Evolutionary conservation across 2,113 vertebrate species (phyloP).

Genomic region (Pterocles burchelli): DNA sequence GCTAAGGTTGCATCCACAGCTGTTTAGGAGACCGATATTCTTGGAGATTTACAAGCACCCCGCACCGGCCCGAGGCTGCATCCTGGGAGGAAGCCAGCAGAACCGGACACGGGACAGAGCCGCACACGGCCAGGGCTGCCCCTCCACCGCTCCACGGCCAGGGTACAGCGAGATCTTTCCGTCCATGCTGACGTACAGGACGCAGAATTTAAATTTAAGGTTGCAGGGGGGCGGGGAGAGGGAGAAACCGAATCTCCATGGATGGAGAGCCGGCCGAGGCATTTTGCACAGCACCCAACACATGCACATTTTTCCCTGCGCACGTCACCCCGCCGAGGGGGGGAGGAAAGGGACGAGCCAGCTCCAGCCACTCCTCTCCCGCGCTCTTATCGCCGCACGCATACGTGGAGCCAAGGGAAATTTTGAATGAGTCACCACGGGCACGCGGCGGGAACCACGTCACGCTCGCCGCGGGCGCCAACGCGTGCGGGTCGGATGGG

Average conservation of each 20-base stretch:
- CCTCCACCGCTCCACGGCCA: accelerated
- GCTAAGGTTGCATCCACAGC: neutral
- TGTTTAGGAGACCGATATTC: neutral
- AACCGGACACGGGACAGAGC: neutral
- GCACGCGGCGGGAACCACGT: neutral
- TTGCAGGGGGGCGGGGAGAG: neutral
- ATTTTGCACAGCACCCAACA: neutral
- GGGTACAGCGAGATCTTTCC: neutral
- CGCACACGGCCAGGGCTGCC: accelerated
- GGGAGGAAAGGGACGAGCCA: neutral
- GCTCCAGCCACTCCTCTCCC: neutral
- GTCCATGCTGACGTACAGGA: neutral
- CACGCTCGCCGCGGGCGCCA: neutral
- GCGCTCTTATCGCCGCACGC: neutral
- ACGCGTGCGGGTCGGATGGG: accelerated
- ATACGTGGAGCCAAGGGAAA: neutral
- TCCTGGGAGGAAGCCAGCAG: neutral
- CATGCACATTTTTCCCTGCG: neutral
- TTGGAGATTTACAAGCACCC: neutral
- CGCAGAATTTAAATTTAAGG: neutral
- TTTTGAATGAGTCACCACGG: neutral
- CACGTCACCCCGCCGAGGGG: neutral
- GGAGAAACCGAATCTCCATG: neutral
- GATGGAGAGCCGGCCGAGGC: neutral
- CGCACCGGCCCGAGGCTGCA: accelerated